Evolutionary conservation across 2,888 invertebrate genomes (phyloP), one percentile per base, ranked within the genome.

Genomic region (Rhagophthalmus giganteus): DNA sequence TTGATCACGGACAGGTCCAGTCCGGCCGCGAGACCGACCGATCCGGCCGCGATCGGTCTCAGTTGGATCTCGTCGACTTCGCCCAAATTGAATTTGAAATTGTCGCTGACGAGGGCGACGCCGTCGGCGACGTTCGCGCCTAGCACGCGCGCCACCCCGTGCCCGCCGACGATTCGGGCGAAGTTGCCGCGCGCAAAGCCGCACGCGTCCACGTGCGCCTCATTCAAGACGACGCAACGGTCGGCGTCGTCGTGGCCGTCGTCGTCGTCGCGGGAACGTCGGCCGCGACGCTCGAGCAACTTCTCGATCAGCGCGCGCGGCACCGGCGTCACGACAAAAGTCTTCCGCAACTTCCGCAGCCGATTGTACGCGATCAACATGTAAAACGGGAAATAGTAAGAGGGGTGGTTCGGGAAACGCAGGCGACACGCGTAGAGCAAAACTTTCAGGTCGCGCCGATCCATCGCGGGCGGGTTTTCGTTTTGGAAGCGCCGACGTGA

Each of bases 1-100:
- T 62, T 67, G 15, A 75, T 59, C 46, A 72, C 39, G 15, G 69
- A 67, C 14, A 76, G 34, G 48, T 71, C 68, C 6, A 74, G 58
- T 59, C 73, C 70, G 12, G 62, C 56, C 2, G 73, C 72, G 47
- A 71, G 58, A 47, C 63, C 60, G 20, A 69, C 52, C 30, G 39
- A 14, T 25, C 55, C 48, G n/a, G 40, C 28, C 14, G 49, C 34
- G 11, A 59, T 44, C 3, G 47, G 35, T 8, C 34, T 28, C 30
- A 60, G 20, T 5, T 3, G 3, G 7, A 7, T 20, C 7, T 41
- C 37, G 8, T 34, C 31, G 6, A 39, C 33, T 9, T 41, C 35
- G 7, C 50, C 46, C 10, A 58, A 12, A 54, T 65, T 61, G 35
- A 41, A 40, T 5, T 39, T 28, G 5, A 57, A 44, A 47, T 38